Percentiles rank a stretch among this genome's conserved stretches.
Conservation (phyloP, 2,797 vertebrate genomes). For the Cossypha heuglini region DNA sequence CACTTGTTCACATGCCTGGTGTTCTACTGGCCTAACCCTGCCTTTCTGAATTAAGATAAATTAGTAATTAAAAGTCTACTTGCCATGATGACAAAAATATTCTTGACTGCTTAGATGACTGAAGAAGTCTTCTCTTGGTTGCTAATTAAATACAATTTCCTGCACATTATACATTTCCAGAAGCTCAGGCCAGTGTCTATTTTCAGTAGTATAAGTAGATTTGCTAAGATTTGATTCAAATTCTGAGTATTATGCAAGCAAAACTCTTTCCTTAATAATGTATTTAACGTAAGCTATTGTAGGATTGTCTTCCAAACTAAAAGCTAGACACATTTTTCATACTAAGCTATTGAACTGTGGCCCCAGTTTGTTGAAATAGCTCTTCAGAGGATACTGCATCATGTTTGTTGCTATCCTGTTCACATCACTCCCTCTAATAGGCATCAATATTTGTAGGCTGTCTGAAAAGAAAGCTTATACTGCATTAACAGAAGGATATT, state of each 20-base stretch:
- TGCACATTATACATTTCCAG: background rate
- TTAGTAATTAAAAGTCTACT: background rate
- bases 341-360: background rate
- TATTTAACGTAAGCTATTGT: background rate
- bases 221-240: background rate
- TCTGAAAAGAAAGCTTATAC: background rate
- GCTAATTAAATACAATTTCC: background rate
- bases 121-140: background rate
- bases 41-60: background rate
- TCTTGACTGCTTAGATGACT: background rate
- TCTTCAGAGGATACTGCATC: background rate
- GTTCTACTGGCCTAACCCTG: background rate
- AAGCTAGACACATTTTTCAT: constrained; percentile 32
- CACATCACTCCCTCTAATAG: background rate
- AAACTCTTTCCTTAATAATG: background rate
- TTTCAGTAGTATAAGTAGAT: background rate
- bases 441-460: background rate
- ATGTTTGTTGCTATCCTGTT: background rate
- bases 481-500: background rate
- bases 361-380: background rate
- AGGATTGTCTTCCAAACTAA: background rate
- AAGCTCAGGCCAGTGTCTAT: background rate
- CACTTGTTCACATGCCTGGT: accelerated
- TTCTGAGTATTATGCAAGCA: background rate
- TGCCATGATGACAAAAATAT: background rate